These are phyloP conservation scores for Python bivittatus DNA, from an alignment of 2,113 vertebrate genomes.

Conservation along the genomic window DNA sequence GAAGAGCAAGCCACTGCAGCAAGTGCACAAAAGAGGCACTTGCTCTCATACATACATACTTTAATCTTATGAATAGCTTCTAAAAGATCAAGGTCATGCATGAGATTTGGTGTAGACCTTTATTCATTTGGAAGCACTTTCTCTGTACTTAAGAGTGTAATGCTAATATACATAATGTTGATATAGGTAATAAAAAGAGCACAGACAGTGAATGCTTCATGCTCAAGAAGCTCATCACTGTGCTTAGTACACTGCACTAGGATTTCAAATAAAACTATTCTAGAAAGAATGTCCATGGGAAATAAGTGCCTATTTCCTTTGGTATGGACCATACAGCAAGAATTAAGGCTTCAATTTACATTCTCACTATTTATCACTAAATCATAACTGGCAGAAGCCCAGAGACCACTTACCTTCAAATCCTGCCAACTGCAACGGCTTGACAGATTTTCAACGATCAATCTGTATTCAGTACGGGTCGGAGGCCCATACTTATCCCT, in stretches of 20 bases:
- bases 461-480: constrained; percentile 93
- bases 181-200: neutral
- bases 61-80: neutral
- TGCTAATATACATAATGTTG: neutral
- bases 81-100: neutral
- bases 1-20: neutral
- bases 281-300: neutral
- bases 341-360: constrained; percentile 11
- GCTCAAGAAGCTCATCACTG: neutral
- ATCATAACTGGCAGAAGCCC: constrained; percentile 46
- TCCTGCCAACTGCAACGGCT: constrained; percentile 99
- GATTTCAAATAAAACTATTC: neutral
- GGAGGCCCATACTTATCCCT: constrained; percentile 95
- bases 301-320: neutral
- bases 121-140: neutral
- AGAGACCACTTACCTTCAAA: constrained; percentile 84
- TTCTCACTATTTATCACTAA: constrained; percentile 40
- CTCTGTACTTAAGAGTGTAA: neutral
- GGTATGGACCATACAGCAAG: neutral
- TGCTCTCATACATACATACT: neutral
- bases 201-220: neutral
- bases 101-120: neutral
- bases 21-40: neutral
- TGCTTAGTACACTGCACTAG: neutral
- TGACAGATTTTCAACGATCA: constrained; percentile 98